A percentile compares a stretch with the other conserved stretches of the same genome.
phyloP scores from a whole-genome alignment of 2,888 invertebrate genomes.

The Tachina lurida region DNA sequence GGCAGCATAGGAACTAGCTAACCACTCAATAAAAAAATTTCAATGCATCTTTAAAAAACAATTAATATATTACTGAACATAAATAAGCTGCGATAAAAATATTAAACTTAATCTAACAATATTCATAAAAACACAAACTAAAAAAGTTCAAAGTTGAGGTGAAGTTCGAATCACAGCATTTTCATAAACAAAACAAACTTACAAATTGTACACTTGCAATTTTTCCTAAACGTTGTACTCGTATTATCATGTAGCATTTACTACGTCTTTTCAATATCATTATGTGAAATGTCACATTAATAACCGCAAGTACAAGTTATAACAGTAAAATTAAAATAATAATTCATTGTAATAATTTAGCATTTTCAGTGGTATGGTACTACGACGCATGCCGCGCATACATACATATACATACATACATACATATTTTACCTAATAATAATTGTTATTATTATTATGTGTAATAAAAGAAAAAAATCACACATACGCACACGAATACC shows the following conservation, averaged over 20 bases:
- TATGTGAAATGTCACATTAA: constrained; percentile 78
- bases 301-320: constrained; percentile 75
- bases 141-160: too few relatives aligned
- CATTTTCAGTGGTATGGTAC: constrained; percentile 74
- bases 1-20: too few relatives aligned
- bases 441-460: constrained; percentile 30
- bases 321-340: constrained; percentile 80
- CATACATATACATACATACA: too few relatives aligned
- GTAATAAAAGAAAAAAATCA: constrained; percentile 35
- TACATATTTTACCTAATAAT: constrained; percentile 48
- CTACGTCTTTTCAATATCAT: constrained; percentile 21
- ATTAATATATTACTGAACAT: too few relatives aligned
- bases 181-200: too few relatives aligned
- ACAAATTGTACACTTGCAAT: background rate
- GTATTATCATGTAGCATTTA: background rate
- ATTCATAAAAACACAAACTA: too few relatives aligned
- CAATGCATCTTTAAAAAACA: too few relatives aligned
- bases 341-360: constrained; percentile 80
- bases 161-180: too few relatives aligned
- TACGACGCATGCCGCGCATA: constrained; percentile 45
- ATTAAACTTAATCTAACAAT: too few relatives aligned
- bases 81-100: too few relatives aligned
- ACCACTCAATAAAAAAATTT: too few relatives aligned
- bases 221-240: background rate
- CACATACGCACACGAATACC: constrained; percentile 29